Evolutionary conservation across 2,113 vertebrate species (phyloP).

Genomic region (Tapirus terrestris): DNA sequence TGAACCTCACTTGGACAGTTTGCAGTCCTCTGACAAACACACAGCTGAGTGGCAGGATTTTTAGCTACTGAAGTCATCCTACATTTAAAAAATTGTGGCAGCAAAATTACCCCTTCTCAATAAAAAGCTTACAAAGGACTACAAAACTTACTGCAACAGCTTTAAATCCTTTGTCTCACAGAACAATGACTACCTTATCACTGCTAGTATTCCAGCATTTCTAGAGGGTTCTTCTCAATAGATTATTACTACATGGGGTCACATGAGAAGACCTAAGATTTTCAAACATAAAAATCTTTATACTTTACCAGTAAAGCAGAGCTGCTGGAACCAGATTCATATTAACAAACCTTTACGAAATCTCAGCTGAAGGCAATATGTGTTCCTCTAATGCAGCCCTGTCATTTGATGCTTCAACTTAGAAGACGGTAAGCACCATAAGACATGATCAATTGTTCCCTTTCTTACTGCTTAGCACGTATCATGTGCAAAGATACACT

Average conservation of each 20-base stretch:
- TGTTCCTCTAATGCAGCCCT: not conserved
- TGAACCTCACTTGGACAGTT: not conserved
- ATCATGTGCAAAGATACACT: not conserved
- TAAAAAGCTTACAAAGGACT: not conserved
- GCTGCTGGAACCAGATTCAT: not conserved
- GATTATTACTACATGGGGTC: not conserved
- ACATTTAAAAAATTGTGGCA: constrained; percentile 62
- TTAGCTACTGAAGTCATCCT: constrained; percentile 78
- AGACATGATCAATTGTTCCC: not conserved
- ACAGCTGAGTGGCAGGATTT: constrained; percentile 70
- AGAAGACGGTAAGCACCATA: not conserved
- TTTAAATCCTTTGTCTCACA: constrained; percentile 9
- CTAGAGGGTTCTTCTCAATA: not conserved
- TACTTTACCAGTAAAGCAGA: not conserved
- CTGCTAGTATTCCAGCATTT: not conserved
- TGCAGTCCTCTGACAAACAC: constrained; percentile 72
- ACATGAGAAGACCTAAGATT: not conserved
- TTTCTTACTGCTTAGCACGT: not conserved
- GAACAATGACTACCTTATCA: not conserved
- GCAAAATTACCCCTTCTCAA: constrained; percentile 67
- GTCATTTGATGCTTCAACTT: not conserved
- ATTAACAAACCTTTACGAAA: not conserved
- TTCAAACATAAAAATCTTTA: not conserved
- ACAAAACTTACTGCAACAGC: not conserved
- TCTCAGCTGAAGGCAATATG: not conserved